Conservation (phyloP, 2,888 invertebrate genomes). For the Leptinotarsa tumamoca region DNA sequence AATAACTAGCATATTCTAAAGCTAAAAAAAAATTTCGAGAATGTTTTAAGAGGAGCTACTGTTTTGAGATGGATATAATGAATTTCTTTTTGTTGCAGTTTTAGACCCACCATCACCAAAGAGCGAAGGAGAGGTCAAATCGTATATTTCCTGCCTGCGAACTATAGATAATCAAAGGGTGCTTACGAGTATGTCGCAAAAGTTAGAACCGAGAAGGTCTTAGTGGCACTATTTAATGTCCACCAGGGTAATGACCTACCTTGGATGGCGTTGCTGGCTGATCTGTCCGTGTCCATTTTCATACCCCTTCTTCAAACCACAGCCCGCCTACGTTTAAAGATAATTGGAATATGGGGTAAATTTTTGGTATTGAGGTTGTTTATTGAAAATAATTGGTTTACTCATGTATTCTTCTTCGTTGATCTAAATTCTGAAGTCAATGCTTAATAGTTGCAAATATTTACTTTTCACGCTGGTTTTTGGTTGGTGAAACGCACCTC, state of each 20-base stretch:
- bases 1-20: too few species aligned
- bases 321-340: conserved; percentile 46
- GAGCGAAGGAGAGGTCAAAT: conserved; percentile 76
- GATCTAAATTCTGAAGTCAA: too few species aligned
- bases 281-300: conserved; percentile 48
- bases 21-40: too few species aligned
- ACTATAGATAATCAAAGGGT: conserved; percentile 85
- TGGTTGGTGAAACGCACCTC: too few species aligned
- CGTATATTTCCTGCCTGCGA: conserved; percentile 78
- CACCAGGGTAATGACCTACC: conserved; percentile 43
- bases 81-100: conserved; percentile 66
- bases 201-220: conserved; percentile 76
- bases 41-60: too few species aligned
- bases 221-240: conserved; percentile 59
- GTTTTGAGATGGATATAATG: too few species aligned
- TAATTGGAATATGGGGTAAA: too few species aligned
- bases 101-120: conserved; percentile 79
- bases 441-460: too few species aligned
- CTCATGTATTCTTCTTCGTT: too few species aligned
- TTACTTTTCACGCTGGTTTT: too few species aligned
- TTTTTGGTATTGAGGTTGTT: too few species aligned
- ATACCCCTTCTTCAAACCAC: conserved; percentile 48
- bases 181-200: conserved; percentile 82
- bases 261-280: conserved; percentile 50
- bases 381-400: too few species aligned